Evolutionary conservation across 2,797 vertebrate species (phyloP).

Genomic region (Ceryle rudis): DNA sequence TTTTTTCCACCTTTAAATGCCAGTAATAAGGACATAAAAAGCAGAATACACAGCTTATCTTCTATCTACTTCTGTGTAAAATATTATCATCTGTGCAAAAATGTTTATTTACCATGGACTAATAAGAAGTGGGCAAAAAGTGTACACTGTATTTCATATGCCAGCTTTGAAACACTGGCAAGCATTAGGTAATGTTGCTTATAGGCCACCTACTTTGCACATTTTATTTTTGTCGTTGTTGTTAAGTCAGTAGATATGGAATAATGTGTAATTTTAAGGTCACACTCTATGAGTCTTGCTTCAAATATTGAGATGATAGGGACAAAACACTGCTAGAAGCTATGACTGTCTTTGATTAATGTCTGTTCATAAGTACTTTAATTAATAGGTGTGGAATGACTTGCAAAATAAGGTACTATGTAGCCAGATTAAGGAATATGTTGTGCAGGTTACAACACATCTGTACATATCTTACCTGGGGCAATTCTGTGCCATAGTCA

Average conservation of each 20-base stretch:
- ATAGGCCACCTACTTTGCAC: background rate
- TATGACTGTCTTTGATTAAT: background rate
- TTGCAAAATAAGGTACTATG: background rate
- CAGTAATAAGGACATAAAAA: background rate
- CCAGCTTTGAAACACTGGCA: background rate
- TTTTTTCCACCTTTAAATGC: background rate
- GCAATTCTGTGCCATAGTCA: background rate
- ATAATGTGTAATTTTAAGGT: background rate
- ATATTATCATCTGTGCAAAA: background rate
- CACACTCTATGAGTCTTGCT: background rate
- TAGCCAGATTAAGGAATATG: background rate
- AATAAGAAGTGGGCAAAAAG: background rate
- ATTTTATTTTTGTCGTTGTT: background rate
- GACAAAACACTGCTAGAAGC: background rate
- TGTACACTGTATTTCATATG: rapidly evolving
- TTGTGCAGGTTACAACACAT: background rate
- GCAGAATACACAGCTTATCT: background rate
- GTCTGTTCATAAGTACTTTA: background rate
- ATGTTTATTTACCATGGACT: rapidly evolving
- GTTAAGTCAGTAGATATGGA: background rate
- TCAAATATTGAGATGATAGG: background rate
- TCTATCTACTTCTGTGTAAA: background rate
- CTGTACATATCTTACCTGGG: background rate
- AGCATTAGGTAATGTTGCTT: background rate
- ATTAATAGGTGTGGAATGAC: background rate